These are phyloP conservation scores for Siderastrea radians DNA, from an alignment of 92 coral and sea anemone species.

Conservation along the genomic window DNA sequence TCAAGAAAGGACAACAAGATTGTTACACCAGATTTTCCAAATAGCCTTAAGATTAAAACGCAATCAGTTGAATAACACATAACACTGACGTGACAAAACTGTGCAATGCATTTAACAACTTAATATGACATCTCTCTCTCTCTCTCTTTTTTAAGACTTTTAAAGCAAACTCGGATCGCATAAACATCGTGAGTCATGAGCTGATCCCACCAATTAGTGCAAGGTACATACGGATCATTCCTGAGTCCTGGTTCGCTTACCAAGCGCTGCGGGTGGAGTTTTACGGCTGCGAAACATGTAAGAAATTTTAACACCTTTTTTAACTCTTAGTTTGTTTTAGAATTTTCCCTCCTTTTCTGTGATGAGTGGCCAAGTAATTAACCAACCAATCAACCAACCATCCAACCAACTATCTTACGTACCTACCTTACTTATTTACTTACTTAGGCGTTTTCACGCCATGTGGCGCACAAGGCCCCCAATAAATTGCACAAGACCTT, in stretches of 20 bases:
- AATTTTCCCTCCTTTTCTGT: neutral
- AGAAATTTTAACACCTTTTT: neutral
- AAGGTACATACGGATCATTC: constrained; percentile 1
- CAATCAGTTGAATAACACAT: neutral
- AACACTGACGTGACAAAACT: too few species aligned
- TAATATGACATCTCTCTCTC: neutral
- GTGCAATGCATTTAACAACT: too few species aligned
- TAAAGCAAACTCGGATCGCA: neutral
- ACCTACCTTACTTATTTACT: too few species aligned
- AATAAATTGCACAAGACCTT: neutral
- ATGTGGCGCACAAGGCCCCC: too few species aligned
- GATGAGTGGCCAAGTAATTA: too few species aligned
- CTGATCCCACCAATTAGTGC: constrained; percentile 4
- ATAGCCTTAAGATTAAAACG: too few species aligned
- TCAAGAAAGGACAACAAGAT: too few species aligned
- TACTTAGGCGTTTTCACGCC: too few species aligned
- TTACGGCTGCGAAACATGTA: constrained; percentile 25
- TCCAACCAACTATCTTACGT: too few species aligned
- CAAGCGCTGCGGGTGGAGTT: constrained; percentile 22
- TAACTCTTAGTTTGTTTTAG: neutral
- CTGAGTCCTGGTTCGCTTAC: neutral
- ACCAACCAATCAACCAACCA: too few species aligned
- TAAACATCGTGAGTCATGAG: neutral
- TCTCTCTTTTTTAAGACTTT: neutral
- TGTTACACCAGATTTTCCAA: too few species aligned